Conservation (phyloP, 2,888 invertebrate species). For the Pheosia gnoma region DNA sequence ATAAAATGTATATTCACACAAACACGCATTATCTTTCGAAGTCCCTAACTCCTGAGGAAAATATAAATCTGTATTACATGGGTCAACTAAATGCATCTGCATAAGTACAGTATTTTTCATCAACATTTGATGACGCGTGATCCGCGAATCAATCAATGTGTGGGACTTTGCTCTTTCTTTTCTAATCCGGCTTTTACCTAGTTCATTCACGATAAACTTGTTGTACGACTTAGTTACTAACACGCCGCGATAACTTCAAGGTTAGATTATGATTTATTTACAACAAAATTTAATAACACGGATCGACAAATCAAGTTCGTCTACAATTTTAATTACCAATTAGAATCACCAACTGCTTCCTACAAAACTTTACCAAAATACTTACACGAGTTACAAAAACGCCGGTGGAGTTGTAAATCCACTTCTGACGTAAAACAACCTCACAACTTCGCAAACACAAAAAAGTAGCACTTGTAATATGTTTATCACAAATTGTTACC, state of each 20-base stretch:
- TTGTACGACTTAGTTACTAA: constrained; percentile 13
- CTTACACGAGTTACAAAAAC: constrained; percentile 44
- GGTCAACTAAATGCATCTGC: no score
- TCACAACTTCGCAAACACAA: constrained; percentile 45
- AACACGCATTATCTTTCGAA: no score
- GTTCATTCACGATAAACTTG: constrained; percentile 25
- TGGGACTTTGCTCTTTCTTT: constrained; percentile 18
- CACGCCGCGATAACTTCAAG: constrained; percentile 15
- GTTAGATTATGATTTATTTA: neutral
- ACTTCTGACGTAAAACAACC: constrained; percentile 47
- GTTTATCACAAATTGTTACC: constrained; percentile 55
- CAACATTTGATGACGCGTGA: constrained; percentile 20
- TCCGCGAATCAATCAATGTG: constrained; percentile 13
- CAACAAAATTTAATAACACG: no score
- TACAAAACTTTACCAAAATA: constrained; percentile 28
- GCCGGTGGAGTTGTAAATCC: constrained; percentile 64
- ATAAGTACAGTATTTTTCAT: no score
- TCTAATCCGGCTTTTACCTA: constrained; percentile 17
- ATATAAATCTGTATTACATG: no score
- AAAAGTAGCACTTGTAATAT: constrained; percentile 33
- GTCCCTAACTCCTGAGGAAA: no score
- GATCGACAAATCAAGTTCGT: neutral
- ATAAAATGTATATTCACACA: no score
- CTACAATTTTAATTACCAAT: constrained; percentile 8
- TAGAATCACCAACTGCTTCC: neutral